Evolutionary conservation across 2,113 vertebrate genomes (phyloP).

Genomic region (Clarias magur): DNA sequence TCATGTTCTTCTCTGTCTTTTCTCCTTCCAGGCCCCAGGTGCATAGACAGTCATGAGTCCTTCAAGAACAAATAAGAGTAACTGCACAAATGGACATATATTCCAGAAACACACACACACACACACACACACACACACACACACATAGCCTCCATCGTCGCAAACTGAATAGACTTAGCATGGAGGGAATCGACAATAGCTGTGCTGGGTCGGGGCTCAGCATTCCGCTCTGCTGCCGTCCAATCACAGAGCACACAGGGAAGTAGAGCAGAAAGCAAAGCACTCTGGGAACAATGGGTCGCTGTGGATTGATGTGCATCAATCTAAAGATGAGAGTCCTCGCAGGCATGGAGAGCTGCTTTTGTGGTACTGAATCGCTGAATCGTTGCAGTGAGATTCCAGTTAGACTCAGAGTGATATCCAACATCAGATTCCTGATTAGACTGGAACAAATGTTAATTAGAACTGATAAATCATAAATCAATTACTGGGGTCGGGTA

Average conservation of each 20-base stretch:
- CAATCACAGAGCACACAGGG: slow-evolving; percentile 27
- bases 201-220: background rate
- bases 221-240: background rate
- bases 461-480: too few relatives aligned
- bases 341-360: slow-evolving; percentile 1
- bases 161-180: background rate
- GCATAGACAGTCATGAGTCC: slow-evolving; percentile 65
- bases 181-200: background rate
- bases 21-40: slow-evolving; percentile 51
- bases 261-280: slow-evolving; percentile 37
- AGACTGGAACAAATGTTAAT: background rate
- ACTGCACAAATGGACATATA: background rate
- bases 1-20: slow-evolving; percentile 7
- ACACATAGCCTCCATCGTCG: background rate
- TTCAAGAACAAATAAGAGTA: slow-evolving; percentile 49
- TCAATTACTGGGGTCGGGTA: background rate
- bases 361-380: background rate
- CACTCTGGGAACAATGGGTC: slow-evolving; percentile 15
- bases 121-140: slow-evolving; percentile 18
- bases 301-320: slow-evolving; percentile 6
- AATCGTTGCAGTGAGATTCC: background rate
- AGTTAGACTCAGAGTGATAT: background rate
- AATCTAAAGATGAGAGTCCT: background rate
- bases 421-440: background rate
- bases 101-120: background rate